A percentile compares a stretch with the other conserved stretches of the same genome.
Conservation (phyloP, 2,113 vertebrate genomes). For the Sylvilagus bachmani region DNA sequence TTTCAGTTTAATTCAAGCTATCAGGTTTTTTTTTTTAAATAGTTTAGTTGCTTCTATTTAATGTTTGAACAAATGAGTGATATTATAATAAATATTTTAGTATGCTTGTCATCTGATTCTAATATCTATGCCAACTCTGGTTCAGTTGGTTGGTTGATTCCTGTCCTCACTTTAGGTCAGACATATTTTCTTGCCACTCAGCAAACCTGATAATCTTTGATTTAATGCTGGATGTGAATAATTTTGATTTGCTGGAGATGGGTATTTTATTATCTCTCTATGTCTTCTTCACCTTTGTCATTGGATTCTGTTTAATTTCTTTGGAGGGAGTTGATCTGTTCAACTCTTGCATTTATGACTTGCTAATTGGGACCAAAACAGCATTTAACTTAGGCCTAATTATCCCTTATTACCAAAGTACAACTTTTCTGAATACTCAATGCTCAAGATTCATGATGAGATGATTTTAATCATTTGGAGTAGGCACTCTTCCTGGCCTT, state of each 20-base stretch:
- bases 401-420: not conserved
- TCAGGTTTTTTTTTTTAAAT: not conserved
- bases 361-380: not conserved
- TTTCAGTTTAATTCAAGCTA: not conserved
- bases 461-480: not conserved
- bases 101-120: not conserved
- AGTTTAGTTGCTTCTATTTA: not conserved
- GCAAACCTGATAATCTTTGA: not conserved
- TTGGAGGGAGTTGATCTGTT: not conserved
- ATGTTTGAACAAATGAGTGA: not conserved
- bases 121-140: not conserved
- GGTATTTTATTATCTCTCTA: not conserved
- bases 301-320: not conserved
- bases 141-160: not conserved
- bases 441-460: not conserved
- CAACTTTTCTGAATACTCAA: not conserved
- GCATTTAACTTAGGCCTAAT: not conserved
- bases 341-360: not conserved
- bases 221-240: not conserved
- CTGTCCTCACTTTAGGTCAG: not conserved
- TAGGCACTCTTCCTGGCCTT: not conserved
- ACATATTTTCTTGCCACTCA: conserved; percentile 14
- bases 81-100: not conserved
- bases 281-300: not conserved
- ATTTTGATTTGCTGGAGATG: not conserved